These are phyloP conservation scores for Oreocharis arfaki DNA, from an alignment of 2,113 vertebrate species.

Conservation along the genomic window DNA sequence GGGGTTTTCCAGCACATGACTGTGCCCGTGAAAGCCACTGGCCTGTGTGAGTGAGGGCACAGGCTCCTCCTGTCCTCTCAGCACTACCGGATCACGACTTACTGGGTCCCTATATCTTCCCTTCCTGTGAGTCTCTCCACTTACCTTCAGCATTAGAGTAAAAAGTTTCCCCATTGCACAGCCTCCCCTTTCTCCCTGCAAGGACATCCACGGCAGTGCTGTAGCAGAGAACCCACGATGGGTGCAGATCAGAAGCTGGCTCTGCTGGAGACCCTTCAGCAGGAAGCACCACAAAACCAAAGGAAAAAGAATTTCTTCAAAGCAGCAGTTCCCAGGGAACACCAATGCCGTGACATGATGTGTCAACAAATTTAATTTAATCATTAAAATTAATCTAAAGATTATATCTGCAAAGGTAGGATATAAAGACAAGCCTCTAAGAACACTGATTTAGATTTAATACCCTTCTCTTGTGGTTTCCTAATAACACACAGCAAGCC, in stretches of 20 bases:
- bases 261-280: not conserved
- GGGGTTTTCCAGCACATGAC: fast-evolving
- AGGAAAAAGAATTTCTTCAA: not conserved
- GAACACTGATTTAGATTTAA: not conserved
- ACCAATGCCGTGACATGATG: fast-evolving
- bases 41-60: not conserved
- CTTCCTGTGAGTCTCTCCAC: not conserved
- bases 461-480: not conserved
- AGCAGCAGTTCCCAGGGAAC: not conserved
- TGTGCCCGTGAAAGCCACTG: not conserved
- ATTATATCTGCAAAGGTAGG: not conserved
- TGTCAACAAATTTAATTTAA: not conserved
- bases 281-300: not conserved
- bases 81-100: not conserved
- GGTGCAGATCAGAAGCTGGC: not conserved
- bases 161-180: not conserved
- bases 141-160: not conserved
- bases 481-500: not conserved
- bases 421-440: not conserved
- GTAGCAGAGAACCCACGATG: fast-evolving
- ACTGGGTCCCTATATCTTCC: not conserved
- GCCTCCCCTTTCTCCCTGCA: not conserved
- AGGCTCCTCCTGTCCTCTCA: not conserved
- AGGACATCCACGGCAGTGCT: not conserved
- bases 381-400: not conserved